Base-by-base conservation (phyloP, 64 coral and sea anemone genomes). In the Actinia tenebrosa region DNA sequence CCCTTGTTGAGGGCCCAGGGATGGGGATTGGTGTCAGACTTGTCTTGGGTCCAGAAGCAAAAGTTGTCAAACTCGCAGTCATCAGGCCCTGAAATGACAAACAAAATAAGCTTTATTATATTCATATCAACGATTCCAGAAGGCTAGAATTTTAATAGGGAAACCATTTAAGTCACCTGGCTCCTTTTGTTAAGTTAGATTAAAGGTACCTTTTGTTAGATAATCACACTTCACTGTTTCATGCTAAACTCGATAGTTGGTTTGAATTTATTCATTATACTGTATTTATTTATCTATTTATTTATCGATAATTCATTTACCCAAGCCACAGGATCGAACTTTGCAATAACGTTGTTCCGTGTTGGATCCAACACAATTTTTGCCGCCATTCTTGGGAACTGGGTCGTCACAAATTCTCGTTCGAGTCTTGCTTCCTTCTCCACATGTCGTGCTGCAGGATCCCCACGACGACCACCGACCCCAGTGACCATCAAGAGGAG, bases 1-100 rank as follows among this genome's bases (percentile, higher is more conserved):
- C 94, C 88, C 0, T 55, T 60, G 19, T 84, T 59, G 16, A 88
- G 88, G 1, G 45, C 55, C 94, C 94, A 97, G 11, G 85, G 44
- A 19, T 85, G 86, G 9, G 19, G 20, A 20, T 25, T 44, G 3
- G 94, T 83, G 66, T 97, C 91, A 44, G 56, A 83, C 42, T 27
- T 52, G 54, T 93, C 86, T 46, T 90, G 91, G 10, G 14, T 84
- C 94, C 94, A 97, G 77, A 92, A 87, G 25, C 94, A 97, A 82
- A 92, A 86, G 50, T 93, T 89, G 22, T 97, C 94, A 84, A 97
- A 97, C 77, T 97, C 91, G 50, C 94, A 97, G 72, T 97, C 94
- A 80, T 97, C 85, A 5, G 80, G 81, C 64, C 94, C 94, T 97
- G 53, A 54, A 42, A 16, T 27, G 78, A n/a, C 45, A 20, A 56